Evolutionary conservation across 2,888 invertebrate species (phyloP).

Genomic region (Polydrusus cervinus): DNA sequence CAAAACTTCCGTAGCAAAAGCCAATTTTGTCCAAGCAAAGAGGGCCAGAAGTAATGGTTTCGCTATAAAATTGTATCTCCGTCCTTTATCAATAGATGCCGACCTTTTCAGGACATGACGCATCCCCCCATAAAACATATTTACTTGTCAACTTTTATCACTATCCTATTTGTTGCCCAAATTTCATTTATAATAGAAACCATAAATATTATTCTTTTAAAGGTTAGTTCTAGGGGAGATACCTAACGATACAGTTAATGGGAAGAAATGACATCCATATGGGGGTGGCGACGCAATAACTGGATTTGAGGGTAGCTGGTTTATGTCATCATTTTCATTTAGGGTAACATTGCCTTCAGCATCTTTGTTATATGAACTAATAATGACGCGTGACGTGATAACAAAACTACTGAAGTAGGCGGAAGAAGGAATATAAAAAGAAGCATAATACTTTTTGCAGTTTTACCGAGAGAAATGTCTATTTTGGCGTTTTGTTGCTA

Average conservation of each 20-base stretch:
- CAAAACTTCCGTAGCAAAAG: slow-evolving; percentile 47
- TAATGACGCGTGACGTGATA: not conserved
- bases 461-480: no score
- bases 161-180: slow-evolving; percentile 58
- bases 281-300: slow-evolving; percentile 25
- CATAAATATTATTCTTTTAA: slow-evolving; percentile 52
- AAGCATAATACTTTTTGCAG: no score
- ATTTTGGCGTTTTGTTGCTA: no score
- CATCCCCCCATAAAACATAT: slow-evolving; percentile 57
- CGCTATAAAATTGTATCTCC: slow-evolving; percentile 52
- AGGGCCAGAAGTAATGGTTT: slow-evolving; percentile 42
- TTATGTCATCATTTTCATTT: slow-evolving; percentile 27
- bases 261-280: slow-evolving; percentile 34
- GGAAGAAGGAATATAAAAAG: no score
- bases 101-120: slow-evolving; percentile 50
- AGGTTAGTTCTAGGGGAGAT: slow-evolving; percentile 40
- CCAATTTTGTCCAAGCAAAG: slow-evolving; percentile 47
- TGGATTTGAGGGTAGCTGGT: slow-evolving; percentile 11
- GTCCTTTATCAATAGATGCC: slow-evolving; percentile 43
- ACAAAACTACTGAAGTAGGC: no score
- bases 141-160: slow-evolving; percentile 61
- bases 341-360: not conserved
- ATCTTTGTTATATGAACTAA: not conserved
- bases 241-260: slow-evolving; percentile 38
- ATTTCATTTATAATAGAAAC: slow-evolving; percentile 58